Evolutionary conservation across 2,113 vertebrate species (phyloP), one percentile per base, ranked within the genome.

Genomic region (Bos javanicus): DNA sequence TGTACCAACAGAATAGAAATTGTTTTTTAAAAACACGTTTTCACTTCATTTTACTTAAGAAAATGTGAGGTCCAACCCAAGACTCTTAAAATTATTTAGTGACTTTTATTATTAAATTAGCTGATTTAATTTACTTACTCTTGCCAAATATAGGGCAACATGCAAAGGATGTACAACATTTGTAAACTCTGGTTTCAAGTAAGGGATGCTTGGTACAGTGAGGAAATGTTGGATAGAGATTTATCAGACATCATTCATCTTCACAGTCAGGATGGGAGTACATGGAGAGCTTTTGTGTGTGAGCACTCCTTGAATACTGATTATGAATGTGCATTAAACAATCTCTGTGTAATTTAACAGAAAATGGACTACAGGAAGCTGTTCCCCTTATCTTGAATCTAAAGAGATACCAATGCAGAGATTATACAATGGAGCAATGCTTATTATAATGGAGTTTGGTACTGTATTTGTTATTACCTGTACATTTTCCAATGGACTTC

Each of bases 391-490:
- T 25, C 15, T 67, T 78, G 74, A 90, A 62, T 92, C 59, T 76
- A 71, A 93, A 95, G 62, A 95, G 67, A 92, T 46, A 86, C 39
- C 62, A 84, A 33, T 43, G 80, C 26, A 59, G 36, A 81, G 84
- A 93, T 97, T 95, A 52, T 57, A 36, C 56, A 28, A 19, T 50
- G 57, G 46, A 95, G 19, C 87, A 92, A 76, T 50, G 43, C 28
- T 76, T 82, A 33, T 46, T 87, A 88, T 52, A 92, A 95, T 60
- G 84, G 71, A 64, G 36, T 88, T 94, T 54, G 64, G 59, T 62
- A 28, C 60, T 85, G 36, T 89, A 67, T 93, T 96, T 94, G 48
- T 95, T 91, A 60, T 82, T 97, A 43, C 83, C 94, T 82, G 57
- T 56, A 26, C 30, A 57, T 81, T 96, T 95, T 89, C 62, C 88